These are phyloP conservation scores for Spisula solida DNA, from an alignment of 2,888 invertebrate genomes.

Conservation along the genomic window DNA sequence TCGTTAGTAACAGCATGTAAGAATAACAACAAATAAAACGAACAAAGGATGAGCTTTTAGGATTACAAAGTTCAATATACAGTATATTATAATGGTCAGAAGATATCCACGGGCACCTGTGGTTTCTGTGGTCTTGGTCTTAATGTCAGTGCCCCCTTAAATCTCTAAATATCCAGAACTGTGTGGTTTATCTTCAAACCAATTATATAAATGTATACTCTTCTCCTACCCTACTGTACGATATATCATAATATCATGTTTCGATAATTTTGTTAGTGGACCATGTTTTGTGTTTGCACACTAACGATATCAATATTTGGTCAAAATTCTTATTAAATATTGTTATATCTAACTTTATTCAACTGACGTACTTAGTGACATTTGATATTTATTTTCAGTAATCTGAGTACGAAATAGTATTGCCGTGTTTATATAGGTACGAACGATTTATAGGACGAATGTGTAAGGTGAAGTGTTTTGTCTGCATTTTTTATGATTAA, in stretches of 20 bases:
- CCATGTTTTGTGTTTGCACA: neutral
- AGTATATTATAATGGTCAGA: neutral
- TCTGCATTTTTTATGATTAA: neutral
- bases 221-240: neutral
- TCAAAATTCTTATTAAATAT: slow-evolving; percentile 14
- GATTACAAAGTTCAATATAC: neutral
- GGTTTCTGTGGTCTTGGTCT: neutral
- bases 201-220: neutral
- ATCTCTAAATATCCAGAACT: neutral
- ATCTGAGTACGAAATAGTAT: too few species aligned
- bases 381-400: too few species aligned
- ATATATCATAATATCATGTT: neutral
- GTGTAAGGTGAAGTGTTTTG: neutral
- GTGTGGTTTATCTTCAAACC: neutral
- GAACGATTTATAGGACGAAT: neutral
- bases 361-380: neutral
- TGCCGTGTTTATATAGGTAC: too few species aligned
- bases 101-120: neutral
- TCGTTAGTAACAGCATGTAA: slow-evolving; percentile 2
- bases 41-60: slow-evolving; percentile 2
- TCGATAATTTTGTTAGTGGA: neutral
- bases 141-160: neutral
- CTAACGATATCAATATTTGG: slow-evolving; percentile 13
- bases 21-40: neutral
- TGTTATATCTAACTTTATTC: neutral